These are phyloP conservation scores for Laterallus jamaicensis DNA, from an alignment of 2,113 vertebrate species.

Conservation along the genomic window DNA sequence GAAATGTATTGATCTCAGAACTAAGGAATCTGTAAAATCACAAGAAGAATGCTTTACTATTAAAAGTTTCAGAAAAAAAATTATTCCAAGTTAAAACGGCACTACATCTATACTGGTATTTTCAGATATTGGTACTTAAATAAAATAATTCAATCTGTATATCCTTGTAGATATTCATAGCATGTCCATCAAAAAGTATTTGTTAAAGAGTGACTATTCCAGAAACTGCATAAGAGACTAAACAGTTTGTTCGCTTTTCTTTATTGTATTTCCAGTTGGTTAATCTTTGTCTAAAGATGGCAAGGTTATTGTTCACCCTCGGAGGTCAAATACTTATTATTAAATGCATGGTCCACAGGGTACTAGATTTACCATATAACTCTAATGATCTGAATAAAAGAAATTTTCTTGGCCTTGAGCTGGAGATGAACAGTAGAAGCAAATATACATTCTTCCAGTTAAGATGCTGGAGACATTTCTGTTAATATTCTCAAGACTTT, in stretches of 20 bases:
- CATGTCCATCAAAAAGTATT: neutral
- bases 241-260: neutral
- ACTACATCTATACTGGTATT: neutral
- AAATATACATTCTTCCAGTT: neutral
- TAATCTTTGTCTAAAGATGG: neutral
- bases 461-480: neutral
- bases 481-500: neutral
- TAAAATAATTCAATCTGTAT: neutral
- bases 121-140: neutral
- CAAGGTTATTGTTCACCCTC: conserved; percentile 15
- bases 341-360: neutral
- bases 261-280: neutral
- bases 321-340: neutral
- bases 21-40: neutral
- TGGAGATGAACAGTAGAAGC: neutral
- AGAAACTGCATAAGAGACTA: neutral
- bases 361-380: neutral
- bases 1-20: neutral
- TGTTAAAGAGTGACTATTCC: neutral
- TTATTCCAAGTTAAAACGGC: neutral
- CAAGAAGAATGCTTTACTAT: neutral
- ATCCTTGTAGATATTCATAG: neutral
- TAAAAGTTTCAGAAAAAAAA: neutral
- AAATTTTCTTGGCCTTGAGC: neutral
- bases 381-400: neutral